Evolutionary conservation across 1,140 invertebrate genomes (phyloP), one percentile per base, ranked within the genome.

Genomic region (Drosophila pruinosa): DNA sequence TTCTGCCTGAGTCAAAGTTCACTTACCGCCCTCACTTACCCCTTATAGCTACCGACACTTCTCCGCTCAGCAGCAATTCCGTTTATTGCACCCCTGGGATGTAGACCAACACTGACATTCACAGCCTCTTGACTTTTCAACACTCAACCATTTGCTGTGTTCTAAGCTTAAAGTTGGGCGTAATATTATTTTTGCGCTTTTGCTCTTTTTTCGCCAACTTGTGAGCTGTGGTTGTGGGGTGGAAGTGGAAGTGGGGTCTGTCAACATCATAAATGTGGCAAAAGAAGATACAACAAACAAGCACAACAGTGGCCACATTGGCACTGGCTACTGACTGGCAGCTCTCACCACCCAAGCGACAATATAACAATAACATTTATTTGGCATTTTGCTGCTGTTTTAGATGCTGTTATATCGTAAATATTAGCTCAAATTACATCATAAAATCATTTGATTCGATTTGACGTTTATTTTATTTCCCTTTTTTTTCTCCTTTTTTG

Each of bases 361-460:
- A 86, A 89, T 89, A 89, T 89, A 89, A 89, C 86, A 88, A 89
- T 89, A 89, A 89, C 86, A 89, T 89, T 86, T 89, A 89, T 89
- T 89, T 89, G 86, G 86, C 86, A 89, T 89, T 89, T 89, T 89
- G 86, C 88, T 81, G 75, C 75, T 86, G 78, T 73, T 90, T 89
- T 90, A 90, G 88, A 73, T 90, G 88, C 79, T 90, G 78, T 90
- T 90, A 90, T 90, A 90, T 90, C 88, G 88, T 90, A 90, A 90
- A 90, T 90, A 90, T 90, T 90, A 90, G 88, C 78, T 80, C 88
- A 90, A 90, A 90, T 90, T 86, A 90, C 88, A 88, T 90, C 88
- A 90, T 90, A 90, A 90, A 90, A 89, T 89, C 86, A 89, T 90
- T 90, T 90, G 86, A 90, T 90, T 90, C 88, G 88, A 90, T 90